These are phyloP conservation scores for Cyrtonyx montezumae DNA, from an alignment of 2,113 vertebrate species.

Conservation along the genomic window DNA sequence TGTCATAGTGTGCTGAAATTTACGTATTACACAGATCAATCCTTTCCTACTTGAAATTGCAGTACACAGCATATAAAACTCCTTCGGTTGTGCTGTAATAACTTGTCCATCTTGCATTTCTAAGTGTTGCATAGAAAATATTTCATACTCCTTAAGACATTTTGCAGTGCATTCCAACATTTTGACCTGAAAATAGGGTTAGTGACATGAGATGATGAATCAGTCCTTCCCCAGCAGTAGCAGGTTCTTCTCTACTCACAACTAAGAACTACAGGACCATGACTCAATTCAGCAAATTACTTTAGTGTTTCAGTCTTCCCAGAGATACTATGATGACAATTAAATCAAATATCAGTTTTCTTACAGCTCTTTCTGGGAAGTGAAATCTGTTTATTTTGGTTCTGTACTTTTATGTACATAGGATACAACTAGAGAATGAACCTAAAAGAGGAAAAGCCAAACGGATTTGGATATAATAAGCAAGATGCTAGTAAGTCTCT, in stretches of 20 bases:
- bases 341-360: neutral
- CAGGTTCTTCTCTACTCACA: neutral
- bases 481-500: neutral
- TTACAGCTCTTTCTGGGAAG: neutral
- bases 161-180: neutral
- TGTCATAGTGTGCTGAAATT: neutral
- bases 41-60: neutral
- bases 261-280: neutral
- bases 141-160: neutral
- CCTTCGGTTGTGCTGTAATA: neutral
- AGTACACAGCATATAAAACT: neutral
- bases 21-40: neutral
- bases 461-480: neutral
- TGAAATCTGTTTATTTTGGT: neutral
- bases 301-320: neutral
- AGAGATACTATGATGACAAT: neutral
- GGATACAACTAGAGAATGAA: neutral
- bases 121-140: neutral
- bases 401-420: rapidly evolving
- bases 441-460: neutral
- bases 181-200: neutral
- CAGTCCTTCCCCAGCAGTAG: neutral
- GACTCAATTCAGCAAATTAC: neutral
- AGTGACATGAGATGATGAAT: neutral
- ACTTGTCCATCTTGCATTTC: neutral